phyloP scores from a whole-genome alignment of 2,888 invertebrate species.

The Hemaris fuciformis region DNA sequence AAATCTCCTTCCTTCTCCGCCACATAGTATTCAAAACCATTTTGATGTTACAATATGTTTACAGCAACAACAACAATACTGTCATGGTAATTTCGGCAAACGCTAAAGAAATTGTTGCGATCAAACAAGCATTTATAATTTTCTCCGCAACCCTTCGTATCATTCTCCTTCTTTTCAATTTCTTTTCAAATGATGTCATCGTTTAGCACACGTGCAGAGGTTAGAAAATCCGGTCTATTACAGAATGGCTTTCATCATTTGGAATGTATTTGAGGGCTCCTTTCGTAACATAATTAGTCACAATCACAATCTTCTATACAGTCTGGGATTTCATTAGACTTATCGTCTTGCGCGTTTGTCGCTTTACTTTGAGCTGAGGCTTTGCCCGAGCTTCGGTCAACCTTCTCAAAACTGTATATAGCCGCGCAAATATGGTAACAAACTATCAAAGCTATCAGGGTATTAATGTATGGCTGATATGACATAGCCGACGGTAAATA shows the following conservation, averaged over 20 bases:
- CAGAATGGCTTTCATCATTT: not conserved
- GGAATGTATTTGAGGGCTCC: not conserved
- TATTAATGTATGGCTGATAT: constrained; percentile 42
- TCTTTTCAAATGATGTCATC: constrained; percentile 50
- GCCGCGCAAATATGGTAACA: constrained; percentile 49
- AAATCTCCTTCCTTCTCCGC: constrained; percentile 39
- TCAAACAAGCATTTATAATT: constrained; percentile 48
- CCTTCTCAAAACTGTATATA: constrained; percentile 39
- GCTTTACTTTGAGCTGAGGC: constrained; percentile 16
- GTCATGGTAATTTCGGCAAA: constrained; percentile 59
- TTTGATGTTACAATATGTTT: constrained; percentile 6
- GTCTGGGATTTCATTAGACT: constrained; percentile 35
- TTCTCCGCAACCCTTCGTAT: constrained; percentile 49
- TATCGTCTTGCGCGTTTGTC: constrained; percentile 33
- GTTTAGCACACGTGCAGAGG: constrained; percentile 8
- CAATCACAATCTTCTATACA: constrained; percentile 50
- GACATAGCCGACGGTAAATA: constrained; percentile 49
- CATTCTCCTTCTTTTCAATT: constrained; percentile 37
- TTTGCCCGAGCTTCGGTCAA: constrained; percentile 17
- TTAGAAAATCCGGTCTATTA: not conserved
- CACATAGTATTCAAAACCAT: constrained; percentile 50
- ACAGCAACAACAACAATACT: constrained; percentile 45
- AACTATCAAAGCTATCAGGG: constrained; percentile 42
- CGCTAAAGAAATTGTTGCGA: constrained; percentile 56
- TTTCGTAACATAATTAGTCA: constrained; percentile 6